These are phyloP conservation scores for Salvelinus sp. DNA, from an alignment of 2,113 vertebrate species.

Conservation along the genomic window DNA sequence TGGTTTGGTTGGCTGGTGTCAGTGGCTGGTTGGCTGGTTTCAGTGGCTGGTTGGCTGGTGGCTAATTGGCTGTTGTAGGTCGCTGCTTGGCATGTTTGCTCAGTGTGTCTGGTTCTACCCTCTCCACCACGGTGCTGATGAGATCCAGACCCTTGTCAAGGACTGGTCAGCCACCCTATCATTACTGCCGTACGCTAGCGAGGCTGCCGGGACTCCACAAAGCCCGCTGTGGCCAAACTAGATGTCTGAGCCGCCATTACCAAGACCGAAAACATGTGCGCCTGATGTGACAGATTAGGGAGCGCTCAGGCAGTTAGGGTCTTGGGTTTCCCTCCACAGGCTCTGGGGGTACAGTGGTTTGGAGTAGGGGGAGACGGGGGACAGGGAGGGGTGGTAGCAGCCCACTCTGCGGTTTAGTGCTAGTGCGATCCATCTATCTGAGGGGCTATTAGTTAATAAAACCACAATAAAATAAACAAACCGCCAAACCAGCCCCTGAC, in stretches of 20 bases:
- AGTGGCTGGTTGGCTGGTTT: constrained; percentile 39
- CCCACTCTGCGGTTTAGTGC: constrained; percentile 30
- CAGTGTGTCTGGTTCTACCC: neutral
- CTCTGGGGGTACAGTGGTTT: constrained; percentile 47
- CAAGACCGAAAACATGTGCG: constrained; percentile 41
- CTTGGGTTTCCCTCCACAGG: constrained; percentile 46
- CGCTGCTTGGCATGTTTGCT: neutral
- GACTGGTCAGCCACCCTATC: constrained; percentile 50
- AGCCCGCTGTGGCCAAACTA: constrained; percentile 57
- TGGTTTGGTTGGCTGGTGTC: neutral
- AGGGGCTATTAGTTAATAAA: constrained; percentile 63
- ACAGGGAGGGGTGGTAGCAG: constrained; percentile 16
- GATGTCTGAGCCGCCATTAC: constrained; percentile 45
- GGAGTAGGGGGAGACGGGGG: constrained; percentile 14
- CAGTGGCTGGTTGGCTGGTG: constrained; percentile 40
- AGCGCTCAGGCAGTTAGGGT: constrained; percentile 49
- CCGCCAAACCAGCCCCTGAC: constrained; percentile 47
- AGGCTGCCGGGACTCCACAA: constrained; percentile 54
- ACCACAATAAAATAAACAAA: constrained; percentile 62
- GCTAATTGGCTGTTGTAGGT: constrained; percentile 57
- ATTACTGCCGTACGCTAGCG: constrained; percentile 55
- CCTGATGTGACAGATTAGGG: constrained; percentile 52
- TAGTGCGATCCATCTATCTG: constrained; percentile 45
- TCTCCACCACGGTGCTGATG: neutral
- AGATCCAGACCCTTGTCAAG: constrained; percentile 10